Percentiles rank a stretch among this genome's conserved stretches.
These are phyloP conservation scores for Varecia variegata DNA, from an alignment of 2,797 vertebrate species.

Conservation along the genomic window DNA sequence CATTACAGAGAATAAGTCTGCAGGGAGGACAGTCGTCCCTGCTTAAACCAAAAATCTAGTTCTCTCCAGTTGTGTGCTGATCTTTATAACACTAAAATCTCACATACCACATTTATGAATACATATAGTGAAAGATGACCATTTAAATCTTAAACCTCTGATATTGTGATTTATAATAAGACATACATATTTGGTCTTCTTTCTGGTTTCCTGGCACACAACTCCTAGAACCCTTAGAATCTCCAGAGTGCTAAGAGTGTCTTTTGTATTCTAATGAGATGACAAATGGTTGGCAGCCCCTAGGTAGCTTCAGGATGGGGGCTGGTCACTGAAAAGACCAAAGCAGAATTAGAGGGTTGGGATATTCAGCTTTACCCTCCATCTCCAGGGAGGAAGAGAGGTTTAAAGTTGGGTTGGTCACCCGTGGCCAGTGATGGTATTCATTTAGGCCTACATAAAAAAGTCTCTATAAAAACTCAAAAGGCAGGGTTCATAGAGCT, in stretches of 20 bases:
- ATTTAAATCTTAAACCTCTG: neutral
- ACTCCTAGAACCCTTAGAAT: neutral
- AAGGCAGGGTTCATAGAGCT: neutral
- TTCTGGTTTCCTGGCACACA: neutral
- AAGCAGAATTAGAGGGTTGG: neutral
- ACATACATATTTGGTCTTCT: neutral
- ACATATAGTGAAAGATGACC: neutral
- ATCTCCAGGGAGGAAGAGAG: neutral
- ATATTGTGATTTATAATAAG: neutral
- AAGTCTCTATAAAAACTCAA: neutral
- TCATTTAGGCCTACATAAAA: neutral
- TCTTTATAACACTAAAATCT: neutral
- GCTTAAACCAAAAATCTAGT: conserved; percentile 25
- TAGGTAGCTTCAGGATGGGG: no score
- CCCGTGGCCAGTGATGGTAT: neutral
- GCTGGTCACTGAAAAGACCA: neutral
- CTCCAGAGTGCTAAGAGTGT: neutral
- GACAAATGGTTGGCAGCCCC: neutral
- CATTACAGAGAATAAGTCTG: conserved; percentile 40
- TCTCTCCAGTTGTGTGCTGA: neutral
- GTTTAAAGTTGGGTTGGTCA: neutral
- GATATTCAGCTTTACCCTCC: neutral
- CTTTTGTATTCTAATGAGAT: neutral
- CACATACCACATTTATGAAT: neutral
- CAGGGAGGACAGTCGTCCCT: neutral